Percentiles rank a stretch among this genome's conserved stretches.
Conservation (phyloP, 2,113 vertebrate species). For the Alectura lathami region DNA sequence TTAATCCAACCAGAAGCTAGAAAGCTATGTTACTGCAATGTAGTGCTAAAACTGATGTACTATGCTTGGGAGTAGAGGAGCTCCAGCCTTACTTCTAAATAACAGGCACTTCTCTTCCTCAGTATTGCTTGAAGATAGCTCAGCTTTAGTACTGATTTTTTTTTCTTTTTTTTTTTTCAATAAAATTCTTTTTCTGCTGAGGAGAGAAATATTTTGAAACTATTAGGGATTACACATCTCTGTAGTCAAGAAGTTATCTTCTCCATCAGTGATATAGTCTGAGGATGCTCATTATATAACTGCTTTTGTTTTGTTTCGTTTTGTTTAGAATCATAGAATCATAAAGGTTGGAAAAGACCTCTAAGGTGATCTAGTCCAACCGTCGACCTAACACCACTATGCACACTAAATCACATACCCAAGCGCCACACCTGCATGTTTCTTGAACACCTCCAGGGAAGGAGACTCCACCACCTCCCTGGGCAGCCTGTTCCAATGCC, state of each 20-base stretch:
- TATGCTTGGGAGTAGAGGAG: neutral
- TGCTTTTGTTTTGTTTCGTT: fast-evolving
- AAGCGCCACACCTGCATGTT: too few species aligned
- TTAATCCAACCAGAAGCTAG: neutral
- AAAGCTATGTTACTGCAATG: neutral
- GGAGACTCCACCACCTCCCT: too few species aligned
- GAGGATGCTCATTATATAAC: neutral
- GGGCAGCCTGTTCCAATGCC: too few species aligned
- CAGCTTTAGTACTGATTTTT: neutral
- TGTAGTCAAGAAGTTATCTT: neutral
- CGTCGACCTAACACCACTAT: too few species aligned
- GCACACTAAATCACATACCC: too few species aligned
- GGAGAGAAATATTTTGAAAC: neutral
- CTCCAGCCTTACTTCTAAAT: neutral
- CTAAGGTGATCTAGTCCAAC: too few species aligned
- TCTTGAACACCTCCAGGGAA: too few species aligned
- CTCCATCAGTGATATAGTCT: neutral
- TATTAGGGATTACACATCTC: neutral
- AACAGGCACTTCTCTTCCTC: neutral
- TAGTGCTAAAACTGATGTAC: neutral
- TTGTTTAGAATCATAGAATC: too few species aligned
- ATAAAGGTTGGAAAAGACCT: too few species aligned
- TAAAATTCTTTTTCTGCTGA: neutral
- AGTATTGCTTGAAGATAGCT: neutral
- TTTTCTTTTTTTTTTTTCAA: neutral